phyloP scores from a whole-genome alignment of 2,888 invertebrate genomes.

The Yponomeuta evonymella region DNA sequence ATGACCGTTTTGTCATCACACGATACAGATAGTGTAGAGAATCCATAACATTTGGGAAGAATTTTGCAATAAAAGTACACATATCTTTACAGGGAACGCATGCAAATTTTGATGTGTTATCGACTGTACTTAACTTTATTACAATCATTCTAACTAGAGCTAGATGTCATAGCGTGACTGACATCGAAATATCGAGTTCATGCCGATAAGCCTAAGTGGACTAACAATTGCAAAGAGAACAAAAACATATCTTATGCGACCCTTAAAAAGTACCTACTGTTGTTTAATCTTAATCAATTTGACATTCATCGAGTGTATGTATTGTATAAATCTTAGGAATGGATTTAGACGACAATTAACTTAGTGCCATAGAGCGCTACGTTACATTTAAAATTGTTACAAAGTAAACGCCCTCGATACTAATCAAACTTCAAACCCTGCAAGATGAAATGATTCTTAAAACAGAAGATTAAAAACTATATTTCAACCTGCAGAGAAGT shows the following conservation, averaged over 20 bases:
- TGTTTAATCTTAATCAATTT: slow-evolving; percentile 40
- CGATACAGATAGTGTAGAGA: too few species aligned
- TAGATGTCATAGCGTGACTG: too few species aligned
- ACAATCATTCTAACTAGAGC: too few species aligned
- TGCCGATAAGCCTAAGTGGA: slow-evolving; percentile 18
- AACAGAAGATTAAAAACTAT: too few species aligned
- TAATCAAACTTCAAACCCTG: slow-evolving; percentile 10
- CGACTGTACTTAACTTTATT: too few species aligned
- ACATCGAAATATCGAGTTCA: too few species aligned
- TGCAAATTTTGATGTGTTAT: too few species aligned
- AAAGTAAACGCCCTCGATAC: slow-evolving; percentile 9
- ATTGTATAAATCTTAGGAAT: slow-evolving; percentile 39
- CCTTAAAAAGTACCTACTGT: slow-evolving; percentile 49
- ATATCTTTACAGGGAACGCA: too few species aligned
- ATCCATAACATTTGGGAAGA: too few species aligned
- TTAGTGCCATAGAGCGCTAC: slow-evolving; percentile 37
- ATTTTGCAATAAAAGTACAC: too few species aligned
- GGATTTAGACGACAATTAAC: slow-evolving; percentile 71
- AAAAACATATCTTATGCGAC: slow-evolving; percentile 40
- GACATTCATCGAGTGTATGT: slow-evolving; percentile 9
- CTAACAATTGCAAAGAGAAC: slow-evolving; percentile 62
- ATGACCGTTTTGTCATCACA: neutral
- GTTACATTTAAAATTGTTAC: neutral
- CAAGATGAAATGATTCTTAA: neutral
- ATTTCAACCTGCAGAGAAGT: too few species aligned